Percentiles rank a stretch among this genome's conserved stretches.
These are phyloP conservation scores for Leptopilina drosophilae DNA, from an alignment of 2,888 invertebrate species.

Conservation along the genomic window DNA sequence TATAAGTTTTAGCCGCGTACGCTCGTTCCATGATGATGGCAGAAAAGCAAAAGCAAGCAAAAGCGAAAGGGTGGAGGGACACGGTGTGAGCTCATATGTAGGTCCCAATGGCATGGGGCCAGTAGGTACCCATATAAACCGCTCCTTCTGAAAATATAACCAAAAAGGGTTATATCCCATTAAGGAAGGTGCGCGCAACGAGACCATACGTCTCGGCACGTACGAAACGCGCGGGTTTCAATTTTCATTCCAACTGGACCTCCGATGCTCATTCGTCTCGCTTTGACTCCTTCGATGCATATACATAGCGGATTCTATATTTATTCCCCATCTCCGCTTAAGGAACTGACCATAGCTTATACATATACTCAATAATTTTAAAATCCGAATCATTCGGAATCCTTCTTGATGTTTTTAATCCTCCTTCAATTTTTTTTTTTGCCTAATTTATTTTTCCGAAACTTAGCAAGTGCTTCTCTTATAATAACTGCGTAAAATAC, in stretches of 20 bases:
- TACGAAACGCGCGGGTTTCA: constrained; percentile 46
- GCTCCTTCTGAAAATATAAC: not conserved
- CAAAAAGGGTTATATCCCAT: not conserved
- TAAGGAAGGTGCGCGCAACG: constrained; percentile 50
- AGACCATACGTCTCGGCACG: constrained; percentile 50
- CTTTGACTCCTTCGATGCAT: constrained; percentile 38
- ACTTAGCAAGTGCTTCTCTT: too few species aligned
- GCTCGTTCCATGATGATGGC: not conserved
- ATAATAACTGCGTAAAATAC: too few species aligned
- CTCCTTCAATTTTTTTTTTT: not conserved
- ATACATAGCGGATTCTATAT: constrained; percentile 3
- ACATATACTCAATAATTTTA: not conserved
- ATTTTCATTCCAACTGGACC: constrained; percentile 56
- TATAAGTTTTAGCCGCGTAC: too few species aligned
- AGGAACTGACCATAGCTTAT: constrained; percentile 24
- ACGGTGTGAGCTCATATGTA: constrained; percentile 46
- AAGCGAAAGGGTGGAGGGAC: constrained; percentile 39
- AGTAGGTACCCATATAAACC: constrained; percentile 37
- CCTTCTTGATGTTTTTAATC: not conserved
- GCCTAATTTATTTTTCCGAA: too few species aligned
- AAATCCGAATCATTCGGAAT: not conserved
- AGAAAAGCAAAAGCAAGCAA: constrained; percentile 36
- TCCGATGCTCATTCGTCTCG: constrained; percentile 49
- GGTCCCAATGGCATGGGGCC: constrained; percentile 45
- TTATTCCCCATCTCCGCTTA: not conserved